Conservation (phyloP, 30 jellyfish, hydroid and myxozoan genomes). For the Hydra vulgaris region DNA sequence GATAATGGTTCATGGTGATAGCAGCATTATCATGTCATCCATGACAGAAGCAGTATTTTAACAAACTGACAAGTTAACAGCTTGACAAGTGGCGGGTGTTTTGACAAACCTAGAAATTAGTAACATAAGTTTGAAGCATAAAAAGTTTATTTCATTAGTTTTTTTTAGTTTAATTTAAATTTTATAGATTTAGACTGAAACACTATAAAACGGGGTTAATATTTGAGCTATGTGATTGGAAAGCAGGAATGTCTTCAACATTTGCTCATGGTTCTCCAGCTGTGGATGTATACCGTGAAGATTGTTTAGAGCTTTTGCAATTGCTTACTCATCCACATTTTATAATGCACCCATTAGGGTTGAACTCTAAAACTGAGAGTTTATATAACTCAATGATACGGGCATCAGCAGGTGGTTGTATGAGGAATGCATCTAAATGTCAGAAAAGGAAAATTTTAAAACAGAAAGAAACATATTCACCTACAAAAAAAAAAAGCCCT, state of each 20-base stretch:
- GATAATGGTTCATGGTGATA: too few relatives aligned
- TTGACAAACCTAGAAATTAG: too few relatives aligned
- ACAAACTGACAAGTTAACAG: too few relatives aligned
- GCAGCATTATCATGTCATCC: too few relatives aligned
- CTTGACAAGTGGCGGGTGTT: too few relatives aligned
- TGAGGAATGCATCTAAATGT: not conserved
- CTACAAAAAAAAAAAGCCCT: conserved; percentile 8
- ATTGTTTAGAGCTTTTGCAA: conserved; percentile 75
- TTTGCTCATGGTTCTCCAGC: conserved; percentile 81
- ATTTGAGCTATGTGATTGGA: conserved; percentile 97
- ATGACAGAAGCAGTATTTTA: too few relatives aligned
- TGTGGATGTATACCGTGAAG: conserved; percentile 36
- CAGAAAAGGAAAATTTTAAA: not conserved
- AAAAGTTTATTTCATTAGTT: too few relatives aligned
- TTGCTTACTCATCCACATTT: conserved; percentile 83
- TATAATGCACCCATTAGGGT: conserved; percentile 96
- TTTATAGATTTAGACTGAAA: conserved; percentile 52
- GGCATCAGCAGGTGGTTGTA: conserved; percentile 88
- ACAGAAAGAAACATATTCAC: not conserved
- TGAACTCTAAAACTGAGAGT: conserved; percentile 34
- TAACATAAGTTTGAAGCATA: too few relatives aligned
- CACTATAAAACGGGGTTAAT: conserved; percentile 82
- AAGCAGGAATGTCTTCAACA: conserved; percentile 92
- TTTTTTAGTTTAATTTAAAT: not conserved
- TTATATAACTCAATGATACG: conserved; percentile 31